phyloP scores from a whole-genome alignment of 2,888 invertebrate species.

The Ormyrus labotus region DNA sequence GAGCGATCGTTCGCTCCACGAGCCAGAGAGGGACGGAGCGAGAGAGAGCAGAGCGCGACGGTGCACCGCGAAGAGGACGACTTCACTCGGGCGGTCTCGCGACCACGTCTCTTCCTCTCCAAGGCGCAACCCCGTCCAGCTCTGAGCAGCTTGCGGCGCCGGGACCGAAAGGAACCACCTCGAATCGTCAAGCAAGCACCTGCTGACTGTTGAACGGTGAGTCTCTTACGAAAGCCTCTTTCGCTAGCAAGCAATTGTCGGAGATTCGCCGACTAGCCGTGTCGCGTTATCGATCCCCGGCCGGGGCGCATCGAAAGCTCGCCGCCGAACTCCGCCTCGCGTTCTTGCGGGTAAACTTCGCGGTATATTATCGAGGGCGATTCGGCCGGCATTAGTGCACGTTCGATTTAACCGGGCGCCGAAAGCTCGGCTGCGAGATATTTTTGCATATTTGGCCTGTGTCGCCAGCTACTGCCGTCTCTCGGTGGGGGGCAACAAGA shows the following conservation, averaged over 20 bases:
- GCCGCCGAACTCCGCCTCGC: neutral
- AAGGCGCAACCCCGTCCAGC: slow-evolving; percentile 1
- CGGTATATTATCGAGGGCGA: neutral
- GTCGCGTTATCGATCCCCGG: slow-evolving; percentile 45
- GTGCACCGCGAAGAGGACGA: neutral
- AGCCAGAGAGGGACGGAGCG: slow-evolving; percentile 9
- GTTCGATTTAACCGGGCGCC: no score
- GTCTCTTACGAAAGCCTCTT: neutral
- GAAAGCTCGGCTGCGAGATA: slow-evolving; percentile 15
- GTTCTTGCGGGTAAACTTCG: neutral
- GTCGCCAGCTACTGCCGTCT: no score
- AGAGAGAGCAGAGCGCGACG: neutral
- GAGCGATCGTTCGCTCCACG: neutral
- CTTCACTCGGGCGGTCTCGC: slow-evolving; percentile 37
- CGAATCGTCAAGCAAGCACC: neutral
- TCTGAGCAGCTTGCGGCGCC: neutral
- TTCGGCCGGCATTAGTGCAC: neutral
- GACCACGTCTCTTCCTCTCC: slow-evolving; percentile 17
- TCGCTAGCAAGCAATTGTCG: neutral
- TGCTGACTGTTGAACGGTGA: neutral
- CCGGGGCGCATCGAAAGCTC: slow-evolving; percentile 14
- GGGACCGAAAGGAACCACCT: neutral
- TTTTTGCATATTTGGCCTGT: slow-evolving; percentile 39
- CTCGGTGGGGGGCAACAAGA: neutral
- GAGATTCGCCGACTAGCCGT: neutral